Evolutionary conservation across 2,888 invertebrate species (phyloP).

Genomic region (Scaptodrosophila latifasciaeformis): DNA sequence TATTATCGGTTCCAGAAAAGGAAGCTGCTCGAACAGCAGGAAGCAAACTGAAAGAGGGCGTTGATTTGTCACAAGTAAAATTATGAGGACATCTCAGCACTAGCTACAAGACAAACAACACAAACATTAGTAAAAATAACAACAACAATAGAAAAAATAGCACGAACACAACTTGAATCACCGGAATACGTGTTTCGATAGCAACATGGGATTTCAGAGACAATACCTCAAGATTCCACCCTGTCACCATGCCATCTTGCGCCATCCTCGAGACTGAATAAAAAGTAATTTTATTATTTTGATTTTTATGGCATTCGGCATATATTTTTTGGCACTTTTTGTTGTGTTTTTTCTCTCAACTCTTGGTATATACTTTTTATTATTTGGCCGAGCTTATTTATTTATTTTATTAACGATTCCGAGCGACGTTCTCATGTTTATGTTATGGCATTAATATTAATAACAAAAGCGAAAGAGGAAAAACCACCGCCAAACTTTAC

Average conservation of each 20-base stretch:
- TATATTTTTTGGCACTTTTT: slow-evolving; percentile 14
- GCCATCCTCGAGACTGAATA: slow-evolving; percentile 57
- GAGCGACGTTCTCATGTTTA: slow-evolving; percentile 28
- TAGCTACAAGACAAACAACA: slow-evolving; percentile 43
- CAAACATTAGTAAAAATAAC: slow-evolving; percentile 16
- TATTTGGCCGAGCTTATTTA: slow-evolving; percentile 22
- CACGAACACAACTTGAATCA: slow-evolving; percentile 60
- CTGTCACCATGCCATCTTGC: too few relatives aligned
- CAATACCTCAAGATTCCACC: slow-evolving; percentile 37
- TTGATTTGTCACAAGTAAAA: slow-evolving; percentile 66
- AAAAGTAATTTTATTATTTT: slow-evolving; percentile 64
- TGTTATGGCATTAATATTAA: slow-evolving; percentile 63
- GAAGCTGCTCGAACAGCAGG: slow-evolving; percentile 52
- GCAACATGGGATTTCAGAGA: too few relatives aligned
- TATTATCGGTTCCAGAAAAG: too few relatives aligned
- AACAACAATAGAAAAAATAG: slow-evolving; percentile 19
- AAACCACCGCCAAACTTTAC: too few relatives aligned
- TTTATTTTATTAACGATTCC: slow-evolving; percentile 29
- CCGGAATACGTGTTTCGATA: slow-evolving; percentile 70
- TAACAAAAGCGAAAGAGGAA: too few relatives aligned
- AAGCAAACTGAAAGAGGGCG: slow-evolving; percentile 63
- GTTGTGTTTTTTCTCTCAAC: slow-evolving; percentile 9
- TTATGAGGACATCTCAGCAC: slow-evolving; percentile 46
- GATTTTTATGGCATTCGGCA: slow-evolving; percentile 32
- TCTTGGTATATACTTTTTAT: slow-evolving; percentile 19